A percentile compares a stretch with the other conserved stretches of the same genome.
Evolutionary conservation across 2,888 invertebrate species (phyloP).

Genomic region (Helleia helle): DNA sequence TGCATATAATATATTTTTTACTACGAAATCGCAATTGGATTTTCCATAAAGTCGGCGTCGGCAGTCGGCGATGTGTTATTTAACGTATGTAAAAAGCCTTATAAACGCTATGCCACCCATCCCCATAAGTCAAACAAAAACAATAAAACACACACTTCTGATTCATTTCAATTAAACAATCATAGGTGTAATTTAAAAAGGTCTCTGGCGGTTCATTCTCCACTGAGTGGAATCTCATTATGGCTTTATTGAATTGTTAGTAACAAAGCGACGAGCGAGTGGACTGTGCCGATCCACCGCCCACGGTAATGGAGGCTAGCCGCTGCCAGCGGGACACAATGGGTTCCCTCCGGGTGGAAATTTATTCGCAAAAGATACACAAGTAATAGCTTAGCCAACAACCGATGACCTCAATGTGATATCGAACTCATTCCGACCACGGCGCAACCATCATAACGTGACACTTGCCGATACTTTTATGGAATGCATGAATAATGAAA

Average conservation of each 20-base stretch:
- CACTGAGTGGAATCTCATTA: slow-evolving; percentile 60
- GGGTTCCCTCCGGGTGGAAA: slow-evolving; percentile 31
- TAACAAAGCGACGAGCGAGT: slow-evolving; percentile 36
- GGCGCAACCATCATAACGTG: not conserved
- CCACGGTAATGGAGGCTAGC: slow-evolving; percentile 37
- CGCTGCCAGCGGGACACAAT: slow-evolving; percentile 31
- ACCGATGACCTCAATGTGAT: slow-evolving; percentile 17
- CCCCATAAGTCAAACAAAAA: too few relatives aligned
- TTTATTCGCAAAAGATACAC: slow-evolving; percentile 20
- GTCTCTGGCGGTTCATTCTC: slow-evolving; percentile 52
- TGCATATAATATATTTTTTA: too few relatives aligned
- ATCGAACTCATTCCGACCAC: slow-evolving; percentile 23
- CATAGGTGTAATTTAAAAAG: slow-evolving; percentile 13
- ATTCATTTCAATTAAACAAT: slow-evolving; percentile 3
- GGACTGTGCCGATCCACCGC: slow-evolving; percentile 39
- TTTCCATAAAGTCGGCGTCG: too few relatives aligned
- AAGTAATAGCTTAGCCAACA: slow-evolving; percentile 18
- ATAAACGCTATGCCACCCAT: too few relatives aligned
- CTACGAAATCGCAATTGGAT: too few relatives aligned
- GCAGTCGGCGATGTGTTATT: too few relatives aligned
- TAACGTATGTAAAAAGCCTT: too few relatives aligned
- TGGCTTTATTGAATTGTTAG: slow-evolving; percentile 59
- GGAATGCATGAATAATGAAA: not conserved
- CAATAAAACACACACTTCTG: too few relatives aligned
- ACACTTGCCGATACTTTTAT: not conserved